Percentiles rank a stretch among this genome's conserved stretches.
phyloP scores from a whole-genome alignment of 2,797 vertebrate genomes.

The Cossypha polioptera region DNA sequence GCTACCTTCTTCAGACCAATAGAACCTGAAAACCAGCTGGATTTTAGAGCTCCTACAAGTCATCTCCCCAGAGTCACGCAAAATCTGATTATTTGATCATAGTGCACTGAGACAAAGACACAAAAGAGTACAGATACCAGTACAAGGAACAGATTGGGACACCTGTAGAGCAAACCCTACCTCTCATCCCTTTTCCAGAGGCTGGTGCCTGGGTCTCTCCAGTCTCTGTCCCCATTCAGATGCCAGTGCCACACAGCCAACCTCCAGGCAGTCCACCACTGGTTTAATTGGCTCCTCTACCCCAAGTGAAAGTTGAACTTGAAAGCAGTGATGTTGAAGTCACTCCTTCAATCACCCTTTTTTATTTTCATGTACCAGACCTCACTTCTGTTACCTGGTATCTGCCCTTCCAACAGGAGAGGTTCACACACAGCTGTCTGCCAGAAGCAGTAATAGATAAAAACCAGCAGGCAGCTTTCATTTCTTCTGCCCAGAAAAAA shows the following conservation, averaged over 20 bases:
- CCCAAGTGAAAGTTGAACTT: neutral
- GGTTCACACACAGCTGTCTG: neutral
- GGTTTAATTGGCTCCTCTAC: neutral
- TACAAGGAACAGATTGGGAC: neutral
- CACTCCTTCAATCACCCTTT: neutral
- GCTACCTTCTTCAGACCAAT: neutral
- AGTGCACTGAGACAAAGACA: neutral
- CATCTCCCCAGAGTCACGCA: neutral
- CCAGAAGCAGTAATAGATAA: neutral
- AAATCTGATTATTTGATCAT: neutral
- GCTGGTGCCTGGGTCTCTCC: neutral
- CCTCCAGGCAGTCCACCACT: neutral
- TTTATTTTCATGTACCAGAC: neutral
- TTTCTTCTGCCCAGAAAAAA: neutral
- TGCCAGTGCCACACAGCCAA: neutral
- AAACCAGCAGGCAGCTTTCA: neutral
- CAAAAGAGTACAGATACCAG: neutral
- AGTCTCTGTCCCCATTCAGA: neutral
- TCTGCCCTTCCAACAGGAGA: neutral
- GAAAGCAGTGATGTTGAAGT: neutral
- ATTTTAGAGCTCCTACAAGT: neutral
- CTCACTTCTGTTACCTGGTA: neutral
- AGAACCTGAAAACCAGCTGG: neutral
- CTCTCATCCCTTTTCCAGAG: neutral
- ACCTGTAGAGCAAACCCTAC: neutral